Percentiles rank a stretch among this genome's conserved stretches.
These are phyloP conservation scores for Palythoa grandiflora DNA, from an alignment of 92 coral and sea anemone genomes.

Conservation along the genomic window DNA sequence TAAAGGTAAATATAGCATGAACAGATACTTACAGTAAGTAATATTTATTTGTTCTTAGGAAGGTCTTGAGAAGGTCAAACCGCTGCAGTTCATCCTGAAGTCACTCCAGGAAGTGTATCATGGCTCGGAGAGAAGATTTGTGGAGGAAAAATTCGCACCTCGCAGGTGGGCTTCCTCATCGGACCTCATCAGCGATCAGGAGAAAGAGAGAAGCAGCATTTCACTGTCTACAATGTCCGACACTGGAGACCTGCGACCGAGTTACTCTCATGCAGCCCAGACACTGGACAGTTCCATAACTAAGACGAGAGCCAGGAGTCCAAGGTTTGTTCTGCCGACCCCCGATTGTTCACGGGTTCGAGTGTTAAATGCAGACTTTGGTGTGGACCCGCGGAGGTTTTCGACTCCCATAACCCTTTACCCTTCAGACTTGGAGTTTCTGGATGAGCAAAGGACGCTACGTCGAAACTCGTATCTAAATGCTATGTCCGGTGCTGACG, in stretches of 20 bases:
- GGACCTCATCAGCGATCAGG: constrained; percentile 83
- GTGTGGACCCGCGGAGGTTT: constrained; percentile 57
- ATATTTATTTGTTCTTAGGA: constrained; percentile 55
- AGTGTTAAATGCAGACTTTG: constrained; percentile 56
- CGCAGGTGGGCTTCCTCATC: constrained; percentile 92
- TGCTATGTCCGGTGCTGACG: constrained; percentile 73
- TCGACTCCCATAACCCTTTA: constrained; percentile 44
- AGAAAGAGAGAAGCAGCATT: constrained; percentile 65
- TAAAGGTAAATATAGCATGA: too few relatives aligned
- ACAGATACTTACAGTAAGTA: too few relatives aligned
- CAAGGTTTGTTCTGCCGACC: constrained; percentile 48
- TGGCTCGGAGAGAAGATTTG: constrained; percentile 66
- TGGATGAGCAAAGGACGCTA: constrained; percentile 66
- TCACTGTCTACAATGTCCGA: constrained; percentile 81
- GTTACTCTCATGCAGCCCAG: constrained; percentile 40
- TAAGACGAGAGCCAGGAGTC: constrained; percentile 41
- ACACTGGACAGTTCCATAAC: constrained; percentile 29
- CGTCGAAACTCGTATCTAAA: constrained; percentile 87
- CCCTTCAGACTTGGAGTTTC: constrained; percentile 51
- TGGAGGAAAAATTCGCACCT: constrained; percentile 54
- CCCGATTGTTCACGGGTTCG: constrained; percentile 45
- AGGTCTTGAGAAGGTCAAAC: constrained; percentile 82
- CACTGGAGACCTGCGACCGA: constrained; percentile 38
- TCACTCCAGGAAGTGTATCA: constrained; percentile 85
- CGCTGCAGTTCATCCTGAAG: constrained; percentile 82